phyloP scores from a whole-genome alignment of 2,888 invertebrate species.

The Drosophila austrosaltans region DNA sequence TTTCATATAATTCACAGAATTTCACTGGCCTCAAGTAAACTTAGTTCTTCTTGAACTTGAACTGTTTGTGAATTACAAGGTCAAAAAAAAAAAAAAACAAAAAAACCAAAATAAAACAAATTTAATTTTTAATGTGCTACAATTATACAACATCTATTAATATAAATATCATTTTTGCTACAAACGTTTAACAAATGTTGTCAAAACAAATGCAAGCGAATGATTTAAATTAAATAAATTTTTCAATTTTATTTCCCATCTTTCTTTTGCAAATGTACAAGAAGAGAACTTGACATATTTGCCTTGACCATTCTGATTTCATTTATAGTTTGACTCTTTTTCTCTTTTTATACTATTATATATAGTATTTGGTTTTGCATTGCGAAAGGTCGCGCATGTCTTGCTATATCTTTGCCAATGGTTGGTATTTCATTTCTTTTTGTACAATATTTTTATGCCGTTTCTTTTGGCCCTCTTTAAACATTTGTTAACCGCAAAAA shows the following conservation, averaged over 20 bases:
- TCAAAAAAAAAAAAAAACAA: background rate
- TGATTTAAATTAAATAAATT: no score
- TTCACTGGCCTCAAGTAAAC: background rate
- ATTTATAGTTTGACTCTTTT: no score
- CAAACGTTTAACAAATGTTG: background rate
- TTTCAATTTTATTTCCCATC: no score
- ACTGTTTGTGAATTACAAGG: conserved; percentile 11
- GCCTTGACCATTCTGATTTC: conserved; percentile 3
- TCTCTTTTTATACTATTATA: no score
- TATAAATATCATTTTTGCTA: background rate
- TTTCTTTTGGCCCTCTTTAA: conserved; percentile 38
- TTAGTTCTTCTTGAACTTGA: conserved; percentile 4
- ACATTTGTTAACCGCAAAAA: conserved; percentile 50
- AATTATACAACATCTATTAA: conserved; percentile 9
- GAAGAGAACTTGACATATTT: background rate
- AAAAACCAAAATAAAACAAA: no score
- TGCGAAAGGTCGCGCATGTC: conserved; percentile 51
- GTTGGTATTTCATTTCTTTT: background rate
- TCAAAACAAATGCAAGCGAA: background rate
- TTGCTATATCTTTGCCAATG: conserved; percentile 21
- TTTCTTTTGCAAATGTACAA: no score
- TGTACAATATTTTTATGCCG: background rate
- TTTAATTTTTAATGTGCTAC: background rate
- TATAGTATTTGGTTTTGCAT: conserved; percentile 16
- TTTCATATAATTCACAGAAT: background rate